phyloP scores from a whole-genome alignment of 2,113 vertebrate genomes.

The Felis catus region F.catus_Fca126_mat1.0 CM031419.1:115871501-115872000 shows the following conservation, averaged over 20 bases:
- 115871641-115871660: not conserved
- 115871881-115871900: not conserved
- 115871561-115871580: not conserved
- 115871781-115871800: conserved; percentile 3
- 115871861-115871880: not conserved
- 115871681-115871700: not conserved
- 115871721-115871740: not conserved
- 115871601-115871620: conserved; percentile 3
- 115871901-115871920: not conserved
- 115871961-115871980: not conserved
- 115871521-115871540: not conserved
- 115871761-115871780: conserved; percentile 11
- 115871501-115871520: not conserved
- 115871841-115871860: conserved; percentile 2
- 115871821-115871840: not conserved
- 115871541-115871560: not conserved
- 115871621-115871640: not conserved
- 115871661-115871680: not conserved
- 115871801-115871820: conserved; percentile 18
- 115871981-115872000: not conserved
- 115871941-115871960: not conserved
- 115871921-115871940: not conserved
- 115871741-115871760: conserved; percentile 43
- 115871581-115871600: not conserved
- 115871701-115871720: not conserved